These are phyloP conservation scores for Numida meleagris DNA, from an alignment of 2,113 vertebrate species.

Conservation along the genomic window DNA sequence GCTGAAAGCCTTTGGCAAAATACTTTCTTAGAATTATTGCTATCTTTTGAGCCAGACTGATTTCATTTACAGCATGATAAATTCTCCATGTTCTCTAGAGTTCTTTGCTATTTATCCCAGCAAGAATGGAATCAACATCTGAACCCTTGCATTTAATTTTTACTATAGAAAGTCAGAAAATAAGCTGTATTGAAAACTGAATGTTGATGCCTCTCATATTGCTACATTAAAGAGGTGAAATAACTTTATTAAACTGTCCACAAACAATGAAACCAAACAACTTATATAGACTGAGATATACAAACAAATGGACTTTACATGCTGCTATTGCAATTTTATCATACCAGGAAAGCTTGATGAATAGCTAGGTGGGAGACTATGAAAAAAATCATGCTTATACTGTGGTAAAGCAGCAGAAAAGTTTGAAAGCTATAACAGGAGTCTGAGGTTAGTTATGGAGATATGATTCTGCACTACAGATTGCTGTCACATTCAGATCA, in stretches of 20 bases:
- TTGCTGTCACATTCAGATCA: conserved; percentile 38
- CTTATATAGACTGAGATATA: not conserved
- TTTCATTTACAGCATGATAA: not conserved
- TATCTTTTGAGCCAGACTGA: not conserved
- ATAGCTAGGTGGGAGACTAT: not conserved
- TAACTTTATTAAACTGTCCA: not conserved
- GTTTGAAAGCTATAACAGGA: conserved; percentile 1
- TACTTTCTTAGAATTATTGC: conserved; percentile 2
- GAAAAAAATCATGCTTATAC: not conserved
- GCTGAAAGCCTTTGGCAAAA: not conserved
- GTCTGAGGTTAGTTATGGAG: not conserved
- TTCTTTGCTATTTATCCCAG: not conserved
- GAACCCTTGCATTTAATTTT: not conserved
- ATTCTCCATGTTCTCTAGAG: not conserved
- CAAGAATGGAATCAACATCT: not conserved
- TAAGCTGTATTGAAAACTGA: not conserved
- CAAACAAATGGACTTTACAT: not conserved
- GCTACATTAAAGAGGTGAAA: not conserved
- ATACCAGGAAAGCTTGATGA: not conserved
- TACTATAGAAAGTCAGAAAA: not conserved
- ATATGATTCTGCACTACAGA: conserved; percentile 29
- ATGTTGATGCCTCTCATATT: not conserved
- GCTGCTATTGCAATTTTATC: not conserved
- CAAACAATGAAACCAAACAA: not conserved
- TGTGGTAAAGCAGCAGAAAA: not conserved